These are phyloP conservation scores for Acinonyx jubatus DNA, from an alignment of 2,113 vertebrate species.

Conservation along the genomic window DNA sequence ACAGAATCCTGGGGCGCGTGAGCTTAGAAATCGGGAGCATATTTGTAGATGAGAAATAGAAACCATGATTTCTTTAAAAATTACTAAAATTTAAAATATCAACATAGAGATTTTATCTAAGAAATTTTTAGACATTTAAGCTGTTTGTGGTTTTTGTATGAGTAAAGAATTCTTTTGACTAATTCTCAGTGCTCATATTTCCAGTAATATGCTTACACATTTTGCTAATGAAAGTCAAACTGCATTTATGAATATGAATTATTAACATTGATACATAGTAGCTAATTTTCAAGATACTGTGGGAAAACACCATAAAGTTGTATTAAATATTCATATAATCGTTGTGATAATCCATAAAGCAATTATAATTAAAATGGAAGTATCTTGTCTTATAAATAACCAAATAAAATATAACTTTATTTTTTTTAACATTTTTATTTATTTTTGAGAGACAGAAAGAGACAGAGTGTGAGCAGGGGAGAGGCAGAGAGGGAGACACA, in stretches of 20 bases:
- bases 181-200: constrained; percentile 5
- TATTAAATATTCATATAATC: constrained; percentile 76
- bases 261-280: constrained; percentile 58
- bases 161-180: neutral
- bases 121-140: neutral
- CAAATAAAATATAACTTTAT: neutral
- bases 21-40: neutral
- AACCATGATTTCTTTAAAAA: rapidly evolving
- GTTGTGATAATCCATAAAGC: constrained; percentile 61
- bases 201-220: constrained; percentile 16
- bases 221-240: constrained; percentile 57
- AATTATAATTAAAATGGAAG: constrained; percentile 72
- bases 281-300: constrained; percentile 67
- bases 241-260: constrained; percentile 56
- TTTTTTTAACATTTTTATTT: too few species aligned
- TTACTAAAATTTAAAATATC: neutral
- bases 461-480: too few species aligned
- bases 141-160: neutral
- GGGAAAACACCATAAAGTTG: constrained; percentile 53
- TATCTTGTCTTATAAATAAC: constrained; percentile 44
- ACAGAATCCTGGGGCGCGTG: too few species aligned
- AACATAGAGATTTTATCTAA: neutral
- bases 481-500: too few species aligned
- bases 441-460: too few species aligned
- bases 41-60: neutral